phyloP scores from a whole-genome alignment of 2,888 invertebrate genomes.

The Amphipyra tragopoginis region DNA sequence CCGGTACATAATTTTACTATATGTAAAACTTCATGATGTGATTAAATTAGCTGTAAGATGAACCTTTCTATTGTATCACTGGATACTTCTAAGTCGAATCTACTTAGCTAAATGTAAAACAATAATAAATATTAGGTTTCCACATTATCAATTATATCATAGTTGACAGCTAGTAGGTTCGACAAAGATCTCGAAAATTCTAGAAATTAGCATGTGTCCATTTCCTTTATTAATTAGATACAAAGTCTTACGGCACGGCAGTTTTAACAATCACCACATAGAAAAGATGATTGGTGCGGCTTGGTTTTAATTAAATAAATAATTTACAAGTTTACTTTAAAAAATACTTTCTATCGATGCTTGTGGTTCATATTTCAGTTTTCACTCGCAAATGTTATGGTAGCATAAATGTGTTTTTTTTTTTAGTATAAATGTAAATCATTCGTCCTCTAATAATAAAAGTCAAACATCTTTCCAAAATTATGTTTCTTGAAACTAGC shows the following conservation, averaged over 20 bases:
- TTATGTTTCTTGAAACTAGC: constrained; percentile 17
- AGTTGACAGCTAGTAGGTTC: constrained; percentile 43
- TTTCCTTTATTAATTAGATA: constrained; percentile 25
- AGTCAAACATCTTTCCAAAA: constrained; percentile 16
- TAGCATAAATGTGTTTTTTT: too few species aligned
- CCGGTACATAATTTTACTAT: constrained; percentile 57
- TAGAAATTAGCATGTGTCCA: constrained; percentile 29
- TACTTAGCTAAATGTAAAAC: constrained; percentile 42
- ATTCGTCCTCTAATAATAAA: constrained; percentile 8
- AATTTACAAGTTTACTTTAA: too few species aligned
- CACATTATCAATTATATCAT: constrained; percentile 51
- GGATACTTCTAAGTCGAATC: constrained; percentile 50
- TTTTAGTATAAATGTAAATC: constrained; percentile 2
- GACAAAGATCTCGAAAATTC: constrained; percentile 32
- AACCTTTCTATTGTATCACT: constrained; percentile 40
- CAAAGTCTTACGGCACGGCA: constrained; percentile 18
- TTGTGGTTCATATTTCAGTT: too few species aligned
- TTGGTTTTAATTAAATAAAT: neutral
- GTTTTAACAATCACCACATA: constrained; percentile 13
- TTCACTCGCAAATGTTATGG: too few species aligned
- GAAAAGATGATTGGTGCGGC: too few species aligned
- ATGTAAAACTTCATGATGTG: constrained; percentile 47
- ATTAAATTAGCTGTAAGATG: constrained; percentile 55
- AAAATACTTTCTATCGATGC: too few species aligned
- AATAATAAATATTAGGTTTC: constrained; percentile 53